These are phyloP conservation scores for Aphidius gifuensis DNA, from an alignment of 1,140 invertebrate genomes.

Conservation along the genomic window DNA sequence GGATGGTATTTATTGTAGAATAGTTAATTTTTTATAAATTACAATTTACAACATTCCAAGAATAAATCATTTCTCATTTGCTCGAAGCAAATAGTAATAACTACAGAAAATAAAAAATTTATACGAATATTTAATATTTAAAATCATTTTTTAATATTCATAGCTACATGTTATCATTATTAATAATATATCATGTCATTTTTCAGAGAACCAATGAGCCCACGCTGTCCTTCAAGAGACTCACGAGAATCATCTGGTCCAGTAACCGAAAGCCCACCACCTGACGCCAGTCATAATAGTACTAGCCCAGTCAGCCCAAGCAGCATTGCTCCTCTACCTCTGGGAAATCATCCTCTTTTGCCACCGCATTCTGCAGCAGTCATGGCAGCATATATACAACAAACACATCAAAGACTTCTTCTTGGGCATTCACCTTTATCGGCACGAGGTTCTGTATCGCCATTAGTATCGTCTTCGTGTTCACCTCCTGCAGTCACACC, in stretches of 20 bases:
- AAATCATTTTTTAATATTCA: too few relatives aligned
- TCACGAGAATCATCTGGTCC: constrained; percentile 66
- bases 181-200: too few relatives aligned
- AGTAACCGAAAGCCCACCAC: constrained; percentile 60
- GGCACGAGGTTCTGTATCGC: constrained; percentile 57
- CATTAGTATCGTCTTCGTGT: constrained; percentile 61
- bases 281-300: constrained; percentile 55
- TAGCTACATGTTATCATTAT: too few relatives aligned
- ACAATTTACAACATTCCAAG: too few relatives aligned
- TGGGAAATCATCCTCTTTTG: constrained; percentile 56
- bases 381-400: constrained; percentile 73
- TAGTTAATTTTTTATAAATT: too few relatives aligned
- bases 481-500: constrained; percentile 56
- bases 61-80: too few relatives aligned
- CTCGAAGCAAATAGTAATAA: too few relatives aligned
- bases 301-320: constrained; percentile 54
- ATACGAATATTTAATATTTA: too few relatives aligned
- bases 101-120: too few relatives aligned
- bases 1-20: too few relatives aligned
- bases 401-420: constrained; percentile 69
- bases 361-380: constrained; percentile 72
- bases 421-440: constrained; percentile 70
- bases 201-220: constrained; percentile 71
- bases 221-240: constrained; percentile 74
- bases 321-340: constrained; percentile 50